These are phyloP conservation scores for Eurois occulta DNA, from an alignment of 2,888 invertebrate genomes.

Conservation along the genomic window DNA sequence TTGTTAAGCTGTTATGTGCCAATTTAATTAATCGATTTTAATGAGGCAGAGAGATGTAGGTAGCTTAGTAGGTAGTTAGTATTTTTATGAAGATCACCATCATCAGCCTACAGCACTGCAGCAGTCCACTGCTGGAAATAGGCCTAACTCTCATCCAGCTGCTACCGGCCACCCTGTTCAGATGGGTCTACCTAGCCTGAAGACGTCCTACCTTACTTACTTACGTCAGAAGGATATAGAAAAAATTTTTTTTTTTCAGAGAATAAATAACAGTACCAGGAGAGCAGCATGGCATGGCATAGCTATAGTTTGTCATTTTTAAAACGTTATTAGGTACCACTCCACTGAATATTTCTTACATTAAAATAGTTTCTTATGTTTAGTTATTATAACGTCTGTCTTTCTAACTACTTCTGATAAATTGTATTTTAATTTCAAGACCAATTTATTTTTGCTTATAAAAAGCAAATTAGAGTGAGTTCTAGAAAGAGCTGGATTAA, in stretches of 20 bases:
- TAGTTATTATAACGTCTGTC: not conserved
- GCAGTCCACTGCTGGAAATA: not conserved
- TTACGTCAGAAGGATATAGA: too few species aligned
- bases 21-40: not conserved
- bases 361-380: not conserved
- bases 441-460: not conserved
- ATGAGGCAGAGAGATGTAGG: not conserved
- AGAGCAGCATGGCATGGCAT: not conserved
- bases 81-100: not conserved
- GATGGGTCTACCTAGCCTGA: not conserved
- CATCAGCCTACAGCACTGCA: too few species aligned
- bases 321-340: not conserved
- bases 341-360: too few species aligned
- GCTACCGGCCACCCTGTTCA: not conserved
- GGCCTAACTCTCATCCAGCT: not conserved
- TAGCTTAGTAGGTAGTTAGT: too few species aligned
- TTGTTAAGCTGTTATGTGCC: slow-evolving; percentile 1
- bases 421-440: slow-evolving; percentile 18
- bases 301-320: not conserved
- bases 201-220: not conserved
- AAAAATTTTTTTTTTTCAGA: too few species aligned
- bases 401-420: not conserved
- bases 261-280: not conserved
- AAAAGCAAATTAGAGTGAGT: not conserved
- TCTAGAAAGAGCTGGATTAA: not conserved